phyloP scores from a whole-genome alignment of 2,888 invertebrate genomes.

The Netelia virgata region DNA sequence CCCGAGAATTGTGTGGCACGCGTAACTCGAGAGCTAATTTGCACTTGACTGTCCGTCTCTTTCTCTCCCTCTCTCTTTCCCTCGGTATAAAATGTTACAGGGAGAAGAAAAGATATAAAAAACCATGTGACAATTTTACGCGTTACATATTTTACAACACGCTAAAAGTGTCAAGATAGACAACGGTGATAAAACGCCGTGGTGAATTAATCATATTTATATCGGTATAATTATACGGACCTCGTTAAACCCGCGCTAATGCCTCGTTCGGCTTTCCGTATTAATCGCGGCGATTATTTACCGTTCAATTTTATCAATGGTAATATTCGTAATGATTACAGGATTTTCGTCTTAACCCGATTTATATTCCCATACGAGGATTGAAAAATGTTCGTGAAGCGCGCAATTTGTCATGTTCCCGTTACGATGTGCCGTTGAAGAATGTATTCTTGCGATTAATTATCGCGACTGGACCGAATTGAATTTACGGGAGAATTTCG shows the following conservation, averaged over 20 bases:
- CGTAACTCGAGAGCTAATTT: constrained; percentile 58
- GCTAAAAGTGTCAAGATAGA: constrained; percentile 25
- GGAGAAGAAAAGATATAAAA: constrained; percentile 15
- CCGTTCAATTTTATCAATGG: constrained; percentile 14
- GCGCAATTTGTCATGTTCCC: too few species aligned
- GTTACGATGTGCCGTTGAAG: too few species aligned
- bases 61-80: too few species aligned
- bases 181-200: constrained; percentile 14
- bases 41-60: constrained; percentile 15
- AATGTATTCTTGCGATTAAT: too few species aligned
- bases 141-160: constrained; percentile 44
- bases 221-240: constrained; percentile 1
- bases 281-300: constrained; percentile 27
- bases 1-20: constrained; percentile 19
- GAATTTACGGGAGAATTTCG: background rate
- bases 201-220: constrained; percentile 13
- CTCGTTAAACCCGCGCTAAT: constrained; percentile 11
- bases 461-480: background rate
- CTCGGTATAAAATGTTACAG: background rate
- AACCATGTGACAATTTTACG: constrained; percentile 12
- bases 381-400: too few species aligned
- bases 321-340: background rate
- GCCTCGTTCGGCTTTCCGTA: constrained; percentile 41
- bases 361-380: too few species aligned
- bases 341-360: background rate